Base-by-base conservation (phyloP, 2,113 vertebrate genomes). In the Ophiodon elongatus region DNA sequence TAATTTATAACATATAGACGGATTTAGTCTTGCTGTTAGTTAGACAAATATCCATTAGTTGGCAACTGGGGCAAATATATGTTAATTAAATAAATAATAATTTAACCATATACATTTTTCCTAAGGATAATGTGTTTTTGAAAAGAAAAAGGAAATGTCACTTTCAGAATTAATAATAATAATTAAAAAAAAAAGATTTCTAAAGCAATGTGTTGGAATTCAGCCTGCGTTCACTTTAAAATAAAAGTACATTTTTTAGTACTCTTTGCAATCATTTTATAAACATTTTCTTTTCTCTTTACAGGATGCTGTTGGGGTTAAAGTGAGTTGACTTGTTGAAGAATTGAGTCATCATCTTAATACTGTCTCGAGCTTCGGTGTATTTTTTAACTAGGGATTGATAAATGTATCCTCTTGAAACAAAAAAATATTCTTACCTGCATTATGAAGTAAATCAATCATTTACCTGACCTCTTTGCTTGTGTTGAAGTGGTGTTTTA, bases 271-370 rank as follows among this genome's bases (percentile, higher is more conserved):
- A n/a, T n/a, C n/a, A n/a, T n/a, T n/a, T n/a, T n/a, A n/a, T n/a
- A n/a, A n/a, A n/a, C n/a, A n/a, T n/a, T n/a, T n/a, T n/a, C n/a
- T 73, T 39, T 27, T 56, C 63, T 85, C 8, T 8, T 72, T 59
- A 11, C 83, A 85, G 77, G 37, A 59, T 25, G 21, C 6, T 0
- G 27, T 17, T 21, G 21, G 23, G 9, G 50, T 37, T 50, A 10
- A 70, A 69, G 15, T 70, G 8, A 6, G 37, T 62, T 50, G 11
- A 60, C 37, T 27, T 69, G 35, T 45, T 14, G 31, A 41, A 54
- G 33, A 29, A 72, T 4, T 19, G n/a, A 39, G 37, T 15, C 10
- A 47, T 47, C 3, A 47, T 39, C 39, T 50, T 27, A 64, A 50
- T 54, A 25, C 43, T 37, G 21, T 27, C 27, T 47, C 29, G 11